Percentiles rank a stretch among this genome's conserved stretches.
Conservation (phyloP, 2,797 vertebrate species). For the Catostomus latipinnis region DNA sequence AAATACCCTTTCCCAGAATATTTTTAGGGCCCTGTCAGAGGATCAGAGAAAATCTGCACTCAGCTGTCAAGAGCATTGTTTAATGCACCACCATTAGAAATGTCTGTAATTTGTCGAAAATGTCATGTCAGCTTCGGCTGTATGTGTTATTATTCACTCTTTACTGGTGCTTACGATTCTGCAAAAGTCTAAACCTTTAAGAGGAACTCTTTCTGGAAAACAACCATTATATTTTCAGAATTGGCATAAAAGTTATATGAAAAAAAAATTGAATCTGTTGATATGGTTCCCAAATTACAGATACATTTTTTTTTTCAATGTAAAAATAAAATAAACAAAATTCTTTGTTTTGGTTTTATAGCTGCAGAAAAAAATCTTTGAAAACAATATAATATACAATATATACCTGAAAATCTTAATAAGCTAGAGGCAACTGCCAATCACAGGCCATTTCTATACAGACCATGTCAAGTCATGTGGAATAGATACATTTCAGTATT, state of each 20-base stretch:
- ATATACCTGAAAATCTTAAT: too few relatives aligned
- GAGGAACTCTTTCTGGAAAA: neutral
- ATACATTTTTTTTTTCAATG: too few relatives aligned
- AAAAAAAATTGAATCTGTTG: too few relatives aligned
- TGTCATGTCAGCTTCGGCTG: conserved; percentile 26
- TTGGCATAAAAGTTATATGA: neutral
- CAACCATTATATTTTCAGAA: neutral
- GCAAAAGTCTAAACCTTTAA: neutral
- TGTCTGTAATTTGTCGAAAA: conserved; percentile 44
- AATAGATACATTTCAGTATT: too few relatives aligned
- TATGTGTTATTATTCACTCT: conserved; percentile 20
- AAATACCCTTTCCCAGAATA: conserved; percentile 21
- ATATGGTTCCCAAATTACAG: too few relatives aligned
- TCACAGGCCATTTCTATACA: too few relatives aligned
- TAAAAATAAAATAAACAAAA: too few relatives aligned
- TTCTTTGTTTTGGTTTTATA: too few relatives aligned
- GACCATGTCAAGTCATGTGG: too few relatives aligned
- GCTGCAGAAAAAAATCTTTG: too few relatives aligned
- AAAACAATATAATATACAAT: too few relatives aligned
- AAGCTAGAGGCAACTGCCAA: too few relatives aligned
- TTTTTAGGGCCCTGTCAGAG: conserved; percentile 20
- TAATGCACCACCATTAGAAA: conserved; percentile 18
- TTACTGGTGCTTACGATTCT: conserved; percentile 1
- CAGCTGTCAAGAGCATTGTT: conserved; percentile 24
- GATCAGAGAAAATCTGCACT: conserved; percentile 10